These are phyloP conservation scores for Parascotia fuliginaria DNA, from an alignment of 2,888 invertebrate species.

Conservation along the genomic window DNA sequence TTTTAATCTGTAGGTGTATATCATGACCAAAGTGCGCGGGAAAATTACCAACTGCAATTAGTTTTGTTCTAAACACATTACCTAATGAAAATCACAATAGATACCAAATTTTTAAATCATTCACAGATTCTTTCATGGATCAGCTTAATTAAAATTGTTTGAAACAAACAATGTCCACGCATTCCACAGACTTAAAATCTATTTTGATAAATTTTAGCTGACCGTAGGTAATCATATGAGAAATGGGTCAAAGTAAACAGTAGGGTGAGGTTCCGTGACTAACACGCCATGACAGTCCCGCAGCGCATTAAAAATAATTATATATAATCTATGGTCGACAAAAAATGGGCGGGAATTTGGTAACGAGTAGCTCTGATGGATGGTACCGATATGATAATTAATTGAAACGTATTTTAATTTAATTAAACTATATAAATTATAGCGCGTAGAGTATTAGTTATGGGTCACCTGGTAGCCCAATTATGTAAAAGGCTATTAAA, in stretches of 20 bases:
- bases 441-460: constrained; percentile 5
- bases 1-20: constrained; percentile 3
- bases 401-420: constrained; percentile 27
- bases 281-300: constrained; percentile 38
- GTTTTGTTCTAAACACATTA: constrained; percentile 12
- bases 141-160: constrained; percentile 36
- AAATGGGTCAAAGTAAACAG: constrained; percentile 65
- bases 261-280: constrained; percentile 44
- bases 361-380: constrained; percentile 15
- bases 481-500: neutral
- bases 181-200: constrained; percentile 13
- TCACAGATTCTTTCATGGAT: constrained; percentile 19
- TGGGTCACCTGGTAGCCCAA: constrained; percentile 4
- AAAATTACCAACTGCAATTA: constrained; percentile 23
- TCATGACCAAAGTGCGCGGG: constrained; percentile 32
- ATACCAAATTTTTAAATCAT: constrained; percentile 10
- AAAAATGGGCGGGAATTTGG: constrained; percentile 30
- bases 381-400: constrained; percentile 30
- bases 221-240: constrained; percentile 50
- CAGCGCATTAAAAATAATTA: constrained; percentile 41
- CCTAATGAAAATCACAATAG: constrained; percentile 14
- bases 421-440: constrained; percentile 15
- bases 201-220: constrained; percentile 29
- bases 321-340: constrained; percentile 35
- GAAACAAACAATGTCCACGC: neutral